A percentile compares a stretch with the other conserved stretches of the same genome.
These are phyloP conservation scores for Trematocara caparti DNA, from an alignment of 2,797 vertebrate genomes.

Conservation along the genomic window DNA sequence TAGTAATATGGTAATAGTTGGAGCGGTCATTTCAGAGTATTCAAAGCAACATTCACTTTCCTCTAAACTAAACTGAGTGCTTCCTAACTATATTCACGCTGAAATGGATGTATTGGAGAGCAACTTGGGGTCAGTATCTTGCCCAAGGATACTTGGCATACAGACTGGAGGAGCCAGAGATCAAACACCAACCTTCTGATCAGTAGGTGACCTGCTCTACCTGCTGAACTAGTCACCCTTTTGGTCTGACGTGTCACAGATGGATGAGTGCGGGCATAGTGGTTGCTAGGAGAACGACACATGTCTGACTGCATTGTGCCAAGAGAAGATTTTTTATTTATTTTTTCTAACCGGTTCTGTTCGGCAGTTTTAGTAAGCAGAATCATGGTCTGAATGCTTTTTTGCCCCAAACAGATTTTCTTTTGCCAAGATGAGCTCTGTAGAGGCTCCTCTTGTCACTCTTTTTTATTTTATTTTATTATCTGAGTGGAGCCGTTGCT, in stretches of 20 bases:
- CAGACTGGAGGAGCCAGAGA: background rate
- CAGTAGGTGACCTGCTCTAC: background rate
- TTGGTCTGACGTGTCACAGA: background rate
- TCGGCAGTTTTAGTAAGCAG: background rate
- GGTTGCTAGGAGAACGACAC: background rate
- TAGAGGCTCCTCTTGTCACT: background rate
- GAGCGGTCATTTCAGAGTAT: background rate
- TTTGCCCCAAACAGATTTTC: background rate
- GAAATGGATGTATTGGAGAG: background rate
- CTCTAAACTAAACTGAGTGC: background rate
- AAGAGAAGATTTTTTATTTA: background rate
- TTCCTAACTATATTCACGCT: background rate
- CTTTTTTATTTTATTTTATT: background rate
- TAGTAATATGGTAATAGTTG: background rate
- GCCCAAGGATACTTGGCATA: background rate
- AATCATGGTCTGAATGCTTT: background rate
- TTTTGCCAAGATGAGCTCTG: background rate
- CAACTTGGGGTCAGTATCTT: background rate
- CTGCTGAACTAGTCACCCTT: background rate
- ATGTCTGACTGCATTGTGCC: background rate
- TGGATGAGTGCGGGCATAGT: background rate
- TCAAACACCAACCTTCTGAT: background rate
- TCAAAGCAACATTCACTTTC: background rate
- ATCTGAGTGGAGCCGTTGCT: background rate
- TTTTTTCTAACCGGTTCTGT: background rate